These are phyloP conservation scores for Pseudomyrmex cubaensis DNA, from an alignment of 1,140 invertebrate species.

Conservation along the genomic window DNA sequence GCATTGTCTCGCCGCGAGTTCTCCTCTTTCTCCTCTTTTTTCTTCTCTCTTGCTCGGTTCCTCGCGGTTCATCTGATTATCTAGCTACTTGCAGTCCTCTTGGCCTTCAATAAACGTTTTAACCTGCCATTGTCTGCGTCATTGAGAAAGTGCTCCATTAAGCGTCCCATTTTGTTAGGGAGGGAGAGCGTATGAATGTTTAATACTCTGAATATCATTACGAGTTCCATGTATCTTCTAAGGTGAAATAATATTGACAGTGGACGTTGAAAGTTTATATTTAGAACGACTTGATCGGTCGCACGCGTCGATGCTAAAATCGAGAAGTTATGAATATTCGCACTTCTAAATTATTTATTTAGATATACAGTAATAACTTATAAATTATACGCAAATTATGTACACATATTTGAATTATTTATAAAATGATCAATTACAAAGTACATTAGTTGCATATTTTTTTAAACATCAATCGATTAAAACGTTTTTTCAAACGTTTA, in stretches of 20 bases:
- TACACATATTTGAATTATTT: too few relatives aligned
- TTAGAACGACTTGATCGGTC: slow-evolving; percentile 5
- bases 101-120: slow-evolving; percentile 43
- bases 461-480: neutral
- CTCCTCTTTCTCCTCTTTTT: slow-evolving; percentile 2
- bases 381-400: neutral
- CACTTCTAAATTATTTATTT: neutral
- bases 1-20: slow-evolving; percentile 30
- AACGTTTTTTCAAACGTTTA: neutral
- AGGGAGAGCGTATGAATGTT: slow-evolving; percentile 15
- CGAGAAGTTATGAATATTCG: neutral
- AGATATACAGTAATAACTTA: neutral
- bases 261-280: neutral
- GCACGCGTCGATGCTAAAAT: slow-evolving; percentile 19
- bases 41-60: neutral
- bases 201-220: slow-evolving; percentile 44
- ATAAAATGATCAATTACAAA: neutral
- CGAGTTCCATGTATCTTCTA: slow-evolving; percentile 18
- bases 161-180: slow-evolving; percentile 17
- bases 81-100: slow-evolving; percentile 12
- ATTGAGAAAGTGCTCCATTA: slow-evolving; percentile 47
- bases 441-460: neutral
- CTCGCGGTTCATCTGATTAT: slow-evolving; percentile 26
- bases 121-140: slow-evolving; percentile 5
- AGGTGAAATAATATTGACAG: slow-evolving; percentile 25